Evolutionary conservation across 2,113 vertebrate species (phyloP), one percentile per base, ranked within the genome.

Genomic region (Limnothrissa miodon): DNA sequence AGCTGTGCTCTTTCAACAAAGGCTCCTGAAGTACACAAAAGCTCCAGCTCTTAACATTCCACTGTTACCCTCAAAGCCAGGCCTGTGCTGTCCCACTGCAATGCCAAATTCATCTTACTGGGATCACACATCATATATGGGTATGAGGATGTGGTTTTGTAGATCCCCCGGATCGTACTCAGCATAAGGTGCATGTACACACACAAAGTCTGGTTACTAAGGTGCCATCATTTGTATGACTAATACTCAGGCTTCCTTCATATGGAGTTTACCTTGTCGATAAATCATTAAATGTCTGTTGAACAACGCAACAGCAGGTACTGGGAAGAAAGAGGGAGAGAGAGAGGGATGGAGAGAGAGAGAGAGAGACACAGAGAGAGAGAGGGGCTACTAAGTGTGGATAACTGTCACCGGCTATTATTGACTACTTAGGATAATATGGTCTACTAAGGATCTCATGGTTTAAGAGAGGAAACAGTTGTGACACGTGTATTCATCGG

Each of bases 161-260:
- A 87, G 89, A 90, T 90, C 86, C 33, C 80, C 56, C 87, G 87
- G 89, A 90, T 92, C 87, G 92, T 92, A 93, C 90, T 89, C 87
- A 85, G 83, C 84, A 89, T 88, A 90, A 87, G 85, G 88, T 82
- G 88, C 90, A 90, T 93, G 91, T 92, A 92, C 88, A 91, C 82
- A 82, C 80, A 82, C 42, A 17, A 89, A 91, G 90, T 85, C 88
- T 88, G 91, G 93, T 93, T 93, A 92, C 92, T 92, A 90, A 92
- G 91, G 93, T 92, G 93, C 90, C 93, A 92, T 93, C 93, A 94
- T 94, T 92, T 94, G 93, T 94, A 92, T 94, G 92, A 93, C 92
- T 92, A 92, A 94, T 94, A 92, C 92, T 94, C 92, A 92, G 86
- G 90, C 86, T 90, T 93, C 92, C 93, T 95, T 93, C 92, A 93